A percentile compares a stretch with the other conserved stretches of the same genome.
phyloP scores from a whole-genome alignment of 2,888 invertebrate genomes.

The Lasius platythorax region DNA sequence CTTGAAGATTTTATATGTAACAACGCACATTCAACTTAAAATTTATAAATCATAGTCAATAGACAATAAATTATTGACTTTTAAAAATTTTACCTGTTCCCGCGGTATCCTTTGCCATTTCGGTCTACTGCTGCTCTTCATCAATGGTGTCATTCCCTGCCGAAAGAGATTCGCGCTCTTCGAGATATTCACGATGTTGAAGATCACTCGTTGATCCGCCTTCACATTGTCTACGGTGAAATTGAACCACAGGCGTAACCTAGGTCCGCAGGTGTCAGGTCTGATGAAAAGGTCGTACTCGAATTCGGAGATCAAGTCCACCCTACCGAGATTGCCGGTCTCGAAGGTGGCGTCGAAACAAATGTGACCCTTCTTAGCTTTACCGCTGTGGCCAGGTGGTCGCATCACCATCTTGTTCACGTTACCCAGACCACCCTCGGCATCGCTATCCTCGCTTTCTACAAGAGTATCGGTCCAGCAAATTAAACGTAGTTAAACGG shows the following conservation, averaged over 20 bases:
- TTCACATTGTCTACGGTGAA: conserved; percentile 98
- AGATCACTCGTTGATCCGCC: conserved; percentile 97
- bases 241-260: conserved; percentile 98
- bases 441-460: conserved; percentile 97
- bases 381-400: conserved; percentile 96
- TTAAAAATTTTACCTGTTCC: conserved; percentile 74
- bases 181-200: conserved; percentile 98
- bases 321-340: conserved; percentile 98
- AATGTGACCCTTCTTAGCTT: conserved; percentile 97
- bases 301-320: conserved; percentile 96
- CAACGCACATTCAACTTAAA: background rate
- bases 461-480: conserved; percentile 69
- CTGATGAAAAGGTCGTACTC: conserved; percentile 98
- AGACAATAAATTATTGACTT: background rate
- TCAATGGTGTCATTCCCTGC: conserved; percentile 96
- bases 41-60: background rate
- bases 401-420: conserved; percentile 95
- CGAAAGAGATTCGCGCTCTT: conserved; percentile 96
- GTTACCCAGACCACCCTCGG: conserved; percentile 97
- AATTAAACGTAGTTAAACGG: background rate
- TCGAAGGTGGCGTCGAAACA: conserved; percentile 99
- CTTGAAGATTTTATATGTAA: background rate
- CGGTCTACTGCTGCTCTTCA: conserved; percentile 95
- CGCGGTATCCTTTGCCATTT: conserved; percentile 92
- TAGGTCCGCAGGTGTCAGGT: conserved; percentile 98